phyloP scores from a whole-genome alignment of 2,888 invertebrate genomes.

The Polydrusus pterygomalis region DNA sequence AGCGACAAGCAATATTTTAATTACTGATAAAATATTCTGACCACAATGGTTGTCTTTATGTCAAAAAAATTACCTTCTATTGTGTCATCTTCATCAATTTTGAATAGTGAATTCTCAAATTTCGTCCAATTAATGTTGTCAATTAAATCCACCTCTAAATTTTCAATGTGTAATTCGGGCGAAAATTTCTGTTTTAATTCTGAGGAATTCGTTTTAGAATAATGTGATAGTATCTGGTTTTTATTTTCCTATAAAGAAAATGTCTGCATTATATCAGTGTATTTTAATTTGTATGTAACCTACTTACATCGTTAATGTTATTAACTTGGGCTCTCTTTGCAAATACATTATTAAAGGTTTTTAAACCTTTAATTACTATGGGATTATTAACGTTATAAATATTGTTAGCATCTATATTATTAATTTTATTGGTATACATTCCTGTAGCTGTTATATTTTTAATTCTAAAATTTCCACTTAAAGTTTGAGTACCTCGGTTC shows the following conservation, averaged over 20 bases:
- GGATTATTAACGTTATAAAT: constrained; percentile 62
- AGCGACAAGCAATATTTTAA: too few species aligned
- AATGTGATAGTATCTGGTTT: neutral
- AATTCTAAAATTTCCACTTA: constrained; percentile 56
- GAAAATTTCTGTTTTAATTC: constrained; percentile 48
- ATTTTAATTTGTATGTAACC: neutral
- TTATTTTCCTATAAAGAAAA: constrained; percentile 3
- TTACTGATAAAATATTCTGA: too few species aligned
- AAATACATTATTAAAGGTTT: constrained; percentile 61
- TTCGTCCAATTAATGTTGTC: constrained; percentile 66
- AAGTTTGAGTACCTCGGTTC: constrained; percentile 57
- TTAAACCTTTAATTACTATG: constrained; percentile 61
- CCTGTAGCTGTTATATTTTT: constrained; percentile 59
- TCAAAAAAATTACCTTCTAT: constrained; percentile 58
- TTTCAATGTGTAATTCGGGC: constrained; percentile 61
- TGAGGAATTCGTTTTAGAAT: neutral
- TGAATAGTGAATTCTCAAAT: constrained; percentile 65
- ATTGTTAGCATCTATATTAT: constrained; percentile 62
- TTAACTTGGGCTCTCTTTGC: constrained; percentile 50
- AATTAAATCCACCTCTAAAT: constrained; percentile 65
- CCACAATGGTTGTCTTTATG: too few species aligned
- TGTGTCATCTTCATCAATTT: constrained; percentile 58
- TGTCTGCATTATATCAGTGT: neutral
- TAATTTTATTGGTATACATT: constrained; percentile 60
- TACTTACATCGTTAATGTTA: constrained; percentile 60